Evolutionary conservation across 1,140 invertebrate species (phyloP).

Genomic region (Parapsyche elsis): DNA sequence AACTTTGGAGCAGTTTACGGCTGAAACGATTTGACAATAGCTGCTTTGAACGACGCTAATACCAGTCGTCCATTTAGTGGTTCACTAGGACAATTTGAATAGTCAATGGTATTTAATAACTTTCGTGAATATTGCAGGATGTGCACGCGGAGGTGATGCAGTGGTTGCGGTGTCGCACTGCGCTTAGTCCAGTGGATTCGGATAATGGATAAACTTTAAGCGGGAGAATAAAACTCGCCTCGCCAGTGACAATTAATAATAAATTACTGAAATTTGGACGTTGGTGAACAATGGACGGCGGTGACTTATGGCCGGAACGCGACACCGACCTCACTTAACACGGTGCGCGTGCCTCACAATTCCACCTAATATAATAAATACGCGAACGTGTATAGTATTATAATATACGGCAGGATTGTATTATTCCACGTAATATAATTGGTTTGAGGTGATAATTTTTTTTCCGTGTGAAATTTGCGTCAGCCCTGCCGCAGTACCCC

Average conservation of each 20-base stretch:
- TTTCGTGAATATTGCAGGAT: not conserved
- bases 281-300: slow-evolving; percentile 7
- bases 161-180: not conserved
- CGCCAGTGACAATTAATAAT: slow-evolving; percentile 36
- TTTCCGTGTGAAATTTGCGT: no score
- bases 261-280: slow-evolving; percentile 31
- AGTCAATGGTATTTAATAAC: no score
- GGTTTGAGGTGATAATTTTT: no score
- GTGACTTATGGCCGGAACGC: slow-evolving; percentile 39
- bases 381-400: no score
- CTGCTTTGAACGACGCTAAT: no score
- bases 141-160: not conserved
- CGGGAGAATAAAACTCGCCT: slow-evolving; percentile 27
- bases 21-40: no score
- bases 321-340: slow-evolving; percentile 18
- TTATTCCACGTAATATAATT: no score
- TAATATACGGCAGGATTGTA: no score
- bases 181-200: not conserved
- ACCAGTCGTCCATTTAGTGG: no score
- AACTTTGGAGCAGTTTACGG: no score
- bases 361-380: no score
- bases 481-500: not conserved
- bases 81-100: no score
- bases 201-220: slow-evolving; percentile 25
- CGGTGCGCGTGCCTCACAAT: not conserved